phyloP scores from a whole-genome alignment of 2,797 vertebrate species.

The Sylvilagus floridanus region DNA sequence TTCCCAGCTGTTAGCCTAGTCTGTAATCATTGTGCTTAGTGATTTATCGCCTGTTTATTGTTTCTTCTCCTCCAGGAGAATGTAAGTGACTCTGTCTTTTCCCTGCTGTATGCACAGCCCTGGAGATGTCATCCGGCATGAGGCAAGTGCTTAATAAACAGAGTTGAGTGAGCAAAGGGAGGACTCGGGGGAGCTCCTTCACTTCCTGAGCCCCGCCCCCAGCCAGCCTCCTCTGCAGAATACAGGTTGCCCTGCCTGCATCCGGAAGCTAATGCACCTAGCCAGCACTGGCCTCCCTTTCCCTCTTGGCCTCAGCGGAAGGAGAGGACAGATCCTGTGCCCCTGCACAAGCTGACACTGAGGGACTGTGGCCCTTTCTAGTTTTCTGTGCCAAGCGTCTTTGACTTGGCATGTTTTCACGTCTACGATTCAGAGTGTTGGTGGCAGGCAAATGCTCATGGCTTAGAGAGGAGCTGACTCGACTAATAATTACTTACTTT shows the following conservation, averaged over 20 bases:
- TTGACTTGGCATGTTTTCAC: neutral
- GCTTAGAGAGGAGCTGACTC: neutral
- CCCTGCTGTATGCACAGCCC: neutral
- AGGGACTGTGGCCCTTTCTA: too few relatives aligned
- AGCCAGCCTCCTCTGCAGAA: neutral
- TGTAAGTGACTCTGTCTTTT: neutral
- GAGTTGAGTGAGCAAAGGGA: neutral
- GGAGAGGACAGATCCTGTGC: neutral
- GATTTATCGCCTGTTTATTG: neutral
- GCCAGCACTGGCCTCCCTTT: neutral
- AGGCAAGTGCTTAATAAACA: neutral
- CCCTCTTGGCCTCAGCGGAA: neutral
- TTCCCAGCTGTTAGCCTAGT: neutral
- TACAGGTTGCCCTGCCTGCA: neutral
- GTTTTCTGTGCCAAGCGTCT: neutral
- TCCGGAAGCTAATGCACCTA: neutral
- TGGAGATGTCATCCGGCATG: neutral
- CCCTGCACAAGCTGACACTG: neutral
- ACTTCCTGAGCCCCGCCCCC: neutral
- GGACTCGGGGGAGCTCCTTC: neutral
- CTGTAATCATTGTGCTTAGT: neutral
- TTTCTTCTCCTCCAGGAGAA: slow-evolving; percentile 20
- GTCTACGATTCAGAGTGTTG: neutral
- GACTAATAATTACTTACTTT: neutral
- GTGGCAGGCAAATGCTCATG: neutral